Evolutionary conservation across 2,888 invertebrate genomes (phyloP), one percentile per base, ranked within the genome.

Genomic region (Drosophila hawaiiensis): DNA sequence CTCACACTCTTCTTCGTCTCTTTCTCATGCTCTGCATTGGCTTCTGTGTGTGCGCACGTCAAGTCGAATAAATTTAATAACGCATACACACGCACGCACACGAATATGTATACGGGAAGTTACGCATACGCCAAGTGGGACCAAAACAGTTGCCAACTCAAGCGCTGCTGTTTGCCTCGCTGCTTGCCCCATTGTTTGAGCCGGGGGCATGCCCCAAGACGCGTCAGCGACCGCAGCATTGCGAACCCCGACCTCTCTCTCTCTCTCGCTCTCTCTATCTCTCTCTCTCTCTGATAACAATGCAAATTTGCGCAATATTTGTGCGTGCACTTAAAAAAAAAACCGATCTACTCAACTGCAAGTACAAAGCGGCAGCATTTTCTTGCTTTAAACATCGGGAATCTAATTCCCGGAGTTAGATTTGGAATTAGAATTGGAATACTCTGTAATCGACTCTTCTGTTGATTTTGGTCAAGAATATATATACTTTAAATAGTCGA

Each of bases 41-140:
- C 53, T 70, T 66, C 52, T 39, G 59, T 41, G 74, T 81, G 72
- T 80, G 89, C 56, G 80, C 78, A 85, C 83, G 85, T 89, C 88
- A 88, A 89, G 87, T 87, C 83, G 87, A 89, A 88, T 89, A 87
- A 88, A 88, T 88, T 88, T 88, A 89, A 88, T 88, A 88, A 88
- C 87, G 85, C 89, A 89, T 85, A 84, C 69, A 78, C 81, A 55
- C 55, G 50, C 47, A 54, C 43, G 22, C 41, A 50, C 47, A 49
- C 29, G 61, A 19, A 35, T 12, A 59, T 50, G 28, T 25, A 56
- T 33, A 64, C 65, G 54, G 73, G 77, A 78, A 75, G 78, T 82
- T 88, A 88, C 78, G 84, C 82, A 86, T 85, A 80, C 86, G 82
- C 84, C 69, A 70, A 78, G 84, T 82, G 72, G 84, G 67, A 73